These are phyloP conservation scores for Pionites leucogaster DNA, from an alignment of 2,113 vertebrate species.

Conservation along the genomic window DNA sequence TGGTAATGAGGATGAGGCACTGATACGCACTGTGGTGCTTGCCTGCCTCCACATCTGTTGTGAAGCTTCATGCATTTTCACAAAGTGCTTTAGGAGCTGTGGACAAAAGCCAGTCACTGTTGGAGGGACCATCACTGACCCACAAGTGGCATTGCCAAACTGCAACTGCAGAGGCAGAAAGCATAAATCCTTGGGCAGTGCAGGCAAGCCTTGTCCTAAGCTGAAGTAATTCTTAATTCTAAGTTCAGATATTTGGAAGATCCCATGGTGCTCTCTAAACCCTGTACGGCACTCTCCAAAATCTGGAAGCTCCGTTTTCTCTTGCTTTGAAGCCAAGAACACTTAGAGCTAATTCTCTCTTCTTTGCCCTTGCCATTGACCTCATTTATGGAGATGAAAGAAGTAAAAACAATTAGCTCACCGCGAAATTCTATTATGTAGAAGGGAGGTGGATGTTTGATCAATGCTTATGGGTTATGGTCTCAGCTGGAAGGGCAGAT, in stretches of 20 bases:
- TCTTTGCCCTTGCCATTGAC: constrained; percentile 61
- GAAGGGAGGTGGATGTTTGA: constrained; percentile 43
- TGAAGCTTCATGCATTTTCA: neutral
- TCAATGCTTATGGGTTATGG: constrained; percentile 47
- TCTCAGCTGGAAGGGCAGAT: constrained; percentile 47
- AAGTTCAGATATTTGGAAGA: neutral
- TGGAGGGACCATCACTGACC: neutral
- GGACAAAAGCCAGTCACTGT: neutral
- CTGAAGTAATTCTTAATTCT: neutral
- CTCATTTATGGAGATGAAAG: constrained; percentile 64
- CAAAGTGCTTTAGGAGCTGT: neutral
- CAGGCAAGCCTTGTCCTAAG: neutral
- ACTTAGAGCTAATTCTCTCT: constrained; percentile 48
- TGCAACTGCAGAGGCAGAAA: neutral
- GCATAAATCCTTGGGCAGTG: neutral
- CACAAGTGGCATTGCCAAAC: neutral
- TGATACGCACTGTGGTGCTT: fast-evolving
- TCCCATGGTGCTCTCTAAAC: neutral
- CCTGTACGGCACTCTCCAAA: neutral
- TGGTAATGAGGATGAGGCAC: neutral
- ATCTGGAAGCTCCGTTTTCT: neutral
- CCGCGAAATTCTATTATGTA: constrained; percentile 54
- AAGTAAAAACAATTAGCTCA: constrained; percentile 67
- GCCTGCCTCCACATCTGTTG: neutral
- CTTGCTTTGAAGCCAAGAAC: constrained; percentile 58